phyloP scores from a whole-genome alignment of 2,888 invertebrate species.

The Drosophila ustulata region DNA sequence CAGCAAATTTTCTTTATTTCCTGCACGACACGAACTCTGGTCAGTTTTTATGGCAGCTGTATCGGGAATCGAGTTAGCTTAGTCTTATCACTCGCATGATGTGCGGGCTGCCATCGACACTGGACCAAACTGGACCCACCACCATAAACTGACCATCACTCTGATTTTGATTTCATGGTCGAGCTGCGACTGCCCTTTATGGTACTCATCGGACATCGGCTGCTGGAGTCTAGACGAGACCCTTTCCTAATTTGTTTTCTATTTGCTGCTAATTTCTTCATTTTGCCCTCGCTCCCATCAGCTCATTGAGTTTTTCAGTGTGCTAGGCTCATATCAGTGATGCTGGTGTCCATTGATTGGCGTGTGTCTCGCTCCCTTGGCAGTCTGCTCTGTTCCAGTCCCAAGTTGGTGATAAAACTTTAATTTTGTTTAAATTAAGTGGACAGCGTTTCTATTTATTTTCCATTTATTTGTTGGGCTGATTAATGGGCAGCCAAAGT shows the following conservation, averaged over 20 bases:
- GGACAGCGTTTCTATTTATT: slow-evolving; percentile 54
- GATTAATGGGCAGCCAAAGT: slow-evolving; percentile 47
- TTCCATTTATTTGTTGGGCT: slow-evolving; percentile 20
- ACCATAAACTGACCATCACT: slow-evolving; percentile 79
- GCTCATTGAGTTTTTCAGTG: slow-evolving; percentile 60
- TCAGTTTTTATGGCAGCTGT: slow-evolving; percentile 75
- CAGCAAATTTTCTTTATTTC: slow-evolving; percentile 68
- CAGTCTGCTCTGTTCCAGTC: slow-evolving; percentile 23
- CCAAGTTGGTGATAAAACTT: slow-evolving; percentile 78
- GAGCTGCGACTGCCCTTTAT: slow-evolving; percentile 49
- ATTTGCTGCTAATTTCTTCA: slow-evolving; percentile 81
- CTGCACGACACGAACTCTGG: slow-evolving; percentile 59
- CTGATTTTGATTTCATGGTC: slow-evolving; percentile 70
- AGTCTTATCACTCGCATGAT: slow-evolving; percentile 51
- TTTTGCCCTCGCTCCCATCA: slow-evolving; percentile 53
- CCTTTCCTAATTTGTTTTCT: slow-evolving; percentile 81
- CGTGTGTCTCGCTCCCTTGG: slow-evolving; percentile 18
- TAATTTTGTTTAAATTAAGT: slow-evolving; percentile 69
- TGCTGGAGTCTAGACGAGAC: slow-evolving; percentile 36
- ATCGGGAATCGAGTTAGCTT: slow-evolving; percentile 47
- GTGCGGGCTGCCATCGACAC: slow-evolving; percentile 47
- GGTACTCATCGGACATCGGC: slow-evolving; percentile 6
- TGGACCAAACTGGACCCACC: slow-evolving; percentile 36
- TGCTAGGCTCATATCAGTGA: slow-evolving; percentile 48
- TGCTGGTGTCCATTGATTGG: slow-evolving; percentile 60